Conservation (phyloP, 2,113 vertebrate genomes). For the Eptesicus fuscus region DNA sequence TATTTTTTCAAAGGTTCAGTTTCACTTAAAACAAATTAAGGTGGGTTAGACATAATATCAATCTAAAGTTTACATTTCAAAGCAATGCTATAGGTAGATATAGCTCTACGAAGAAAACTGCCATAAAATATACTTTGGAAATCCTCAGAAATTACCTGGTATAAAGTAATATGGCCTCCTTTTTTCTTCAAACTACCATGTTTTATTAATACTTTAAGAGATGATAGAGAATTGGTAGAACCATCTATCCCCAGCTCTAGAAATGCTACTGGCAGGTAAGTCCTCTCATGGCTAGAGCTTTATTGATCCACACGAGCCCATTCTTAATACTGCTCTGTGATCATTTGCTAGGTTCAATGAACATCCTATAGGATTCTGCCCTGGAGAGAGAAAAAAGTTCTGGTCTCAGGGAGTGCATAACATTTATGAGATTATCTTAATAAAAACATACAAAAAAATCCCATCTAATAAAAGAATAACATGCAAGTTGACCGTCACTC, state of each 20-base stretch:
- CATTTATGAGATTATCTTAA: neutral
- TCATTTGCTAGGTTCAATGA: neutral
- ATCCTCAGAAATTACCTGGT: neutral
- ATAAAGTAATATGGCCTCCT: neutral
- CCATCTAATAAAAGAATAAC: no score
- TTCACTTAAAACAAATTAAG: constrained; percentile 31
- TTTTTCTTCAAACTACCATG: no score
- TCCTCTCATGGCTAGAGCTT: neutral
- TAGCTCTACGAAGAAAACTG: neutral
- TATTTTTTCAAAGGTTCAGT: neutral
- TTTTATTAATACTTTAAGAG: neutral
- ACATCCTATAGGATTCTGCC: neutral
- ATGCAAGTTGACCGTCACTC: no score
- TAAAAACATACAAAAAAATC: no score
- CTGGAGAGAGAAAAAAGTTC: neutral
- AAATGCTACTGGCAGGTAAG: neutral
- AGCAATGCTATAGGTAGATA: neutral
- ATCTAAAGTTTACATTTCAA: neutral
- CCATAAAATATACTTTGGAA: neutral
- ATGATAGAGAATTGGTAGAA: neutral
- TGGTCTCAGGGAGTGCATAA: neutral
- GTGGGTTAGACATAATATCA: neutral
- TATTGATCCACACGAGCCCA: neutral
- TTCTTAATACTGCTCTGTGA: neutral
- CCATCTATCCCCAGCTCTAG: neutral